A percentile compares a stretch with the other conserved stretches of the same genome.
Evolutionary conservation across 2,888 invertebrate species (phyloP).

Genomic region (Urechis unicinctus): DNA sequence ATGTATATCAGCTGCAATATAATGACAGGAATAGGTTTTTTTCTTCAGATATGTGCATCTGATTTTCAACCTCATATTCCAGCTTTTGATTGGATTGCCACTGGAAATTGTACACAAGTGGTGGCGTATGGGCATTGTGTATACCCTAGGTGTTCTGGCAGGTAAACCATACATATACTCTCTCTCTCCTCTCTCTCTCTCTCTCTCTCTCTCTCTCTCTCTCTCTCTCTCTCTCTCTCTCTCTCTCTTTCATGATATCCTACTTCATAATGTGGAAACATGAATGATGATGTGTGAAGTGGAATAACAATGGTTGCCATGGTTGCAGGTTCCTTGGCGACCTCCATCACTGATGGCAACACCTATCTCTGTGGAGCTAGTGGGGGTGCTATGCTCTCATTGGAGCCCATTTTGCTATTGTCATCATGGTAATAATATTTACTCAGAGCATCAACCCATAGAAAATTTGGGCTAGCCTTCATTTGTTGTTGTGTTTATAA

Average conservation of each 20-base stretch:
- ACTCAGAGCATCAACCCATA: no score
- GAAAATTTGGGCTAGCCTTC: no score
- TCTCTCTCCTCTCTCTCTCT: background rate
- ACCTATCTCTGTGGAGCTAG: constrained; percentile 81
- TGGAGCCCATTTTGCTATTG: constrained; percentile 85
- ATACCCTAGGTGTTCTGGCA: constrained; percentile 50
- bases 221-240: background rate
- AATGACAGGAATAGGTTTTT: no score
- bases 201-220: background rate
- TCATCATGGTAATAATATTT: constrained; percentile 73
- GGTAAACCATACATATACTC: constrained; percentile 25
- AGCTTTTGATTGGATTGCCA: constrained; percentile 86
- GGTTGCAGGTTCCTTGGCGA: constrained; percentile 52
- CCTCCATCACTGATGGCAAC: constrained; percentile 51
- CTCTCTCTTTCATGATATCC: background rate
- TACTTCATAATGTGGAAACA: background rate
- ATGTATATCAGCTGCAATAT: no score
- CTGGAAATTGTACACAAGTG: constrained; percentile 93
- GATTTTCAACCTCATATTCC: constrained; percentile 82
- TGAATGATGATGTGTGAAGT: background rate
- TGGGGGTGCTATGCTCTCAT: constrained; percentile 93
- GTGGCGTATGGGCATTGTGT: constrained; percentile 72
- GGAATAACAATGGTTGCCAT: background rate
- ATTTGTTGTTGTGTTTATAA: no score
- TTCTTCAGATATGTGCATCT: constrained; percentile 72